Evolutionary conservation across 2,797 vertebrate species (phyloP), one percentile per base, ranked within the genome.

Genomic region (Naso thynnoides): DNA sequence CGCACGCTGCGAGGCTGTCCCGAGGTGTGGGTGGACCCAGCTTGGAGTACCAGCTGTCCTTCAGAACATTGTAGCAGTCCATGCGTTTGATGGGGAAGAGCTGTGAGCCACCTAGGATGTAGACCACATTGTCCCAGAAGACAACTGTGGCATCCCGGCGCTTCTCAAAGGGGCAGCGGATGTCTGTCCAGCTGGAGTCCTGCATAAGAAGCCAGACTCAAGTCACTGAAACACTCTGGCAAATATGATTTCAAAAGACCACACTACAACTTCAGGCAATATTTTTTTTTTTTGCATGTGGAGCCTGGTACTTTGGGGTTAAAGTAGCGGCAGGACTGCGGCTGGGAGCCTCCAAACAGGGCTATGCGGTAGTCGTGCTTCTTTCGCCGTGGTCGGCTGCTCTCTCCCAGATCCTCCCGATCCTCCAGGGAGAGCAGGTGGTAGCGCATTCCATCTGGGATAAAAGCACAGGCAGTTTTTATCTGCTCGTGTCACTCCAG

Each of bases 41-140:
- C 91, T 98, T 99, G 86, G 97, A 99, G 91, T 99, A 99, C 97
- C 98, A 99, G 93, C 97, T 98, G 91, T 99, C 98, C 89, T 99
- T 99, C 76, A 98, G 96, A 55, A 99, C 98, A 38, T 99, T 99
- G 91, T 99, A 99, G 87, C 98, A 99, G 93, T 99, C 97, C 98
- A 99, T 99, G 84, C 97, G 94, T 84, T 99, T 99, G 88, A 99
- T 99, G 57, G 97, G 97, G 84, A 99, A 99, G 73, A 99, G 96
- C 93, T 99, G 98, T 19, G 97, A 99, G 81, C 98, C 98, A 41
- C 98, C 98, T 88, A 99, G 94, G 93, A 99, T 99, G 93, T 99
- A 99, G 59, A 99, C 97, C 73, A 99, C 97, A 18, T 99, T 99
- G 94, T 99, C 97, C 97, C 98, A 99, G 92, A 99, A 99, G 83